Evolutionary conservation across 1,140 invertebrate genomes (phyloP).

Genomic region (Heliconius melpomene): DNA sequence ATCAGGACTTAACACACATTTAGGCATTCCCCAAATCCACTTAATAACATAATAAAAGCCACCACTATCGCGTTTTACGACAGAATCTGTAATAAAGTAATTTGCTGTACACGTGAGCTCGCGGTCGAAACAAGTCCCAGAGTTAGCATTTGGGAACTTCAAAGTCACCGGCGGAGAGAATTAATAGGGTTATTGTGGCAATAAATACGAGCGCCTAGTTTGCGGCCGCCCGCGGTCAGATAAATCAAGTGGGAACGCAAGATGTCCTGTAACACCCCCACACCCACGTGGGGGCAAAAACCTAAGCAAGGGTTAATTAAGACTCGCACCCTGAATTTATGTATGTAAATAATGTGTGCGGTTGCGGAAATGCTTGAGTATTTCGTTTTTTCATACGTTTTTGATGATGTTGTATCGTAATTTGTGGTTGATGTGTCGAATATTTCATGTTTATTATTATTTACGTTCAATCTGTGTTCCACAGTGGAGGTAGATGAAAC

Average conservation of each 20-base stretch:
- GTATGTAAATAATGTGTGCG: conserved; percentile 10
- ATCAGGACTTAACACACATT: conserved; percentile 29
- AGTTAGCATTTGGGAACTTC: conserved; percentile 38
- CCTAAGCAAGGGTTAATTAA: conserved; percentile 29
- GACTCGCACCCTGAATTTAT: conserved; percentile 11
- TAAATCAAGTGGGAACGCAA: conserved; percentile 74
- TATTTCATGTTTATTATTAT: no score
- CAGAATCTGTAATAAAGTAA: conserved; percentile 51
- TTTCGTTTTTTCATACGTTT: background rate
- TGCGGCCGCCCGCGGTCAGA: conserved; percentile 66
- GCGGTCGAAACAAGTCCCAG: conserved; percentile 46
- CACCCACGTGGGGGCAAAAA: conserved; percentile 33
- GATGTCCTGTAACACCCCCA: conserved; percentile 60
- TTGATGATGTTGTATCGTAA: background rate
- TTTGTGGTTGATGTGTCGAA: background rate
- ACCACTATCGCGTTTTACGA: conserved; percentile 34
- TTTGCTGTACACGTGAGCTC: conserved; percentile 46
- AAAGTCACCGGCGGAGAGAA: conserved; percentile 65
- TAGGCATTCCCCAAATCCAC: conserved; percentile 34
- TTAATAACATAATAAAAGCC: conserved; percentile 40
- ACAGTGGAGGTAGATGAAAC: no score
- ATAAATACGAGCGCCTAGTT: conserved; percentile 77
- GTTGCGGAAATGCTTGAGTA: background rate
- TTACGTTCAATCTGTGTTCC: no score
- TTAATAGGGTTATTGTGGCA: conserved; percentile 78